Evolutionary conservation across 2,888 invertebrate genomes (phyloP).

Genomic region (Andrena hattorfiana): DNA sequence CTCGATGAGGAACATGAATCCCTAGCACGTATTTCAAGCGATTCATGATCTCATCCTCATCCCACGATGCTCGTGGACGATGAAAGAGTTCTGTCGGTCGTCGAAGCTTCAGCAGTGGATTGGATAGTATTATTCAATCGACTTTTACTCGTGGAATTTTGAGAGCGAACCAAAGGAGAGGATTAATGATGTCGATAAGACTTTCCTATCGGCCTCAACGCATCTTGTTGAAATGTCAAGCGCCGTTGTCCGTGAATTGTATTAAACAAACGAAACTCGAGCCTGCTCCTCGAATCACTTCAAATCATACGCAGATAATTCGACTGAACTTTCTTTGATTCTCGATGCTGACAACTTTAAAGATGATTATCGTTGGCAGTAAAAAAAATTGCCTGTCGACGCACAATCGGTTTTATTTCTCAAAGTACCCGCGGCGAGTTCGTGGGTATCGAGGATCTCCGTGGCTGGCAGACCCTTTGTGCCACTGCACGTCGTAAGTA

Average conservation of each 20-base stretch:
- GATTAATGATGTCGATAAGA: not conserved
- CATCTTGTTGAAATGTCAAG: slow-evolving; percentile 46
- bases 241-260: slow-evolving; percentile 18
- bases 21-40: slow-evolving; percentile 73
- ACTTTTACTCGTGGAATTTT: slow-evolving; percentile 50
- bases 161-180: slow-evolving; percentile 18
- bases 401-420: slow-evolving; percentile 12
- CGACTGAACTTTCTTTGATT: not conserved
- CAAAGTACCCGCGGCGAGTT: not conserved
- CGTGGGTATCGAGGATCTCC: slow-evolving; percentile 1
- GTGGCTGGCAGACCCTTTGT: slow-evolving; percentile 34
- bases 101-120: not conserved
- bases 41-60: slow-evolving; percentile 68
- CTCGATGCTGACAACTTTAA: not conserved
- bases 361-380: not conserved
- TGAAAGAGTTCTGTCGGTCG: not conserved
- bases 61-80: not conserved
- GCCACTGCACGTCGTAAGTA: slow-evolving; percentile 33
- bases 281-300: slow-evolving; percentile 20
- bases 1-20: slow-evolving; percentile 62
- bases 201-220: not conserved
- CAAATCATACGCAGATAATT: slow-evolving; percentile 6
- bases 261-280: slow-evolving; percentile 58
- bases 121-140: not conserved
- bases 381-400: not conserved